Evolutionary conservation across 1,140 invertebrate species (phyloP).

Genomic region (Neodiprion fabricii): DNA sequence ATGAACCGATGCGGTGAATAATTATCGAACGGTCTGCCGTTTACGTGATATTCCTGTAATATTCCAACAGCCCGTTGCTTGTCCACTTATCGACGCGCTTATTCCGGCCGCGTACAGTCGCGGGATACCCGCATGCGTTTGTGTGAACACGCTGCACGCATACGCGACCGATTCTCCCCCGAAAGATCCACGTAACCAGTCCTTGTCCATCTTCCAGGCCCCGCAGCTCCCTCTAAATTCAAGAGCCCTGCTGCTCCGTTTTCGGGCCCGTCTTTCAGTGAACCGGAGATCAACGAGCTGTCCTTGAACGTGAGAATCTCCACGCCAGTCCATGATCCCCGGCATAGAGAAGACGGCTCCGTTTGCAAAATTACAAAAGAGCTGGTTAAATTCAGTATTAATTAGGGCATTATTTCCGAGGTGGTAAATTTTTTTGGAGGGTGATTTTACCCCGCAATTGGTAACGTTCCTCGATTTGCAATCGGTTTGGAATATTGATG

Average conservation of each 20-base stretch:
- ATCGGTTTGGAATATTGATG: too few relatives aligned
- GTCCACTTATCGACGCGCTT: constrained; percentile 32
- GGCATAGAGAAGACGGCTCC: too few relatives aligned
- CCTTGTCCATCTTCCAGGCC: constrained; percentile 4
- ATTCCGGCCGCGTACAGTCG: background rate
- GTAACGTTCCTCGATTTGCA: too few relatives aligned
- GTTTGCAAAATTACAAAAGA: too few relatives aligned
- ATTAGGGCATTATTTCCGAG: too few relatives aligned
- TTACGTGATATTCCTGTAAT: constrained; percentile 32
- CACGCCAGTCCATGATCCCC: too few relatives aligned
- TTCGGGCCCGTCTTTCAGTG: background rate
- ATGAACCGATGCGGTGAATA: background rate
- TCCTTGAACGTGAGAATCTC: background rate
- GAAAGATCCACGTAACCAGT: background rate
- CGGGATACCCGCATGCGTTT: background rate
- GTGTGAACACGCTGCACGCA: constrained; percentile 17
- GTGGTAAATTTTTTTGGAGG: too few relatives aligned
- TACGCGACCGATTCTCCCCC: constrained; percentile 9
- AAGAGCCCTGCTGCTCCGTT: background rate
- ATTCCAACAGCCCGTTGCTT: constrained; percentile 32
- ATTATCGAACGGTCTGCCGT: constrained; percentile 13
- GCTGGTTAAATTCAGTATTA: too few relatives aligned
- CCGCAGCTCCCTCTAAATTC: background rate
- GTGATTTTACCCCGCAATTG: too few relatives aligned
- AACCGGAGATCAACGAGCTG: constrained; percentile 1